These are phyloP conservation scores for Thamnophis sirtalis DNA, from an alignment of 2,113 vertebrate species.

Conservation along the genomic window DNA sequence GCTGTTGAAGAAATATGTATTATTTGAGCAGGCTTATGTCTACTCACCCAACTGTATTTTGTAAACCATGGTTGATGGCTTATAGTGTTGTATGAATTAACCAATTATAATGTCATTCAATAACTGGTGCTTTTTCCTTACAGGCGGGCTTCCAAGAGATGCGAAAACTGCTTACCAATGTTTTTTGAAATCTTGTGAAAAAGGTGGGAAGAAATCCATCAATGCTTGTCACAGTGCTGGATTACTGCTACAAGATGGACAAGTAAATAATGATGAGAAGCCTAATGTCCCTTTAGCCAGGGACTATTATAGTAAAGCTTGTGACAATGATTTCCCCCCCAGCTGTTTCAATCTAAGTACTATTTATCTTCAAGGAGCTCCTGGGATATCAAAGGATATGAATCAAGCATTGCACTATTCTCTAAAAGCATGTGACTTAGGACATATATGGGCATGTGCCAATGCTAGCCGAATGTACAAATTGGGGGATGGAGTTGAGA, in stretches of 20 bases:
- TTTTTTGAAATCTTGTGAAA: conserved; percentile 82
- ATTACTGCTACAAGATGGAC: conserved; percentile 82
- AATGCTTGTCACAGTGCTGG: conserved; percentile 87
- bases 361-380: conserved; percentile 80
- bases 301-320: conserved; percentile 86
- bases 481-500: conserved; percentile 84
- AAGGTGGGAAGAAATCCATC: conserved; percentile 81
- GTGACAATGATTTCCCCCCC: conserved; percentile 77
- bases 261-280: conserved; percentile 62
- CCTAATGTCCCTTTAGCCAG: conserved; percentile 69
- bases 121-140: not conserved
- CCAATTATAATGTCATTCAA: not conserved
- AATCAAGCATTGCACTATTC: conserved; percentile 78
- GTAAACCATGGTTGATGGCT: not conserved
- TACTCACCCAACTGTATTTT: not conserved
- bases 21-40: not conserved
- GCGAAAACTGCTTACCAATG: conserved; percentile 83
- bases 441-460: conserved; percentile 90
- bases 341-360: conserved; percentile 92
- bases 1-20: not conserved
- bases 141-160: conserved; percentile 82
- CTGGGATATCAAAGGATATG: conserved; percentile 83
- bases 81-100: not conserved
- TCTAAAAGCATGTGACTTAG: conserved; percentile 83
- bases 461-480: conserved; percentile 96